Conservation (phyloP, 2,113 vertebrate species). For the Oncorhynchus masou region DNA sequence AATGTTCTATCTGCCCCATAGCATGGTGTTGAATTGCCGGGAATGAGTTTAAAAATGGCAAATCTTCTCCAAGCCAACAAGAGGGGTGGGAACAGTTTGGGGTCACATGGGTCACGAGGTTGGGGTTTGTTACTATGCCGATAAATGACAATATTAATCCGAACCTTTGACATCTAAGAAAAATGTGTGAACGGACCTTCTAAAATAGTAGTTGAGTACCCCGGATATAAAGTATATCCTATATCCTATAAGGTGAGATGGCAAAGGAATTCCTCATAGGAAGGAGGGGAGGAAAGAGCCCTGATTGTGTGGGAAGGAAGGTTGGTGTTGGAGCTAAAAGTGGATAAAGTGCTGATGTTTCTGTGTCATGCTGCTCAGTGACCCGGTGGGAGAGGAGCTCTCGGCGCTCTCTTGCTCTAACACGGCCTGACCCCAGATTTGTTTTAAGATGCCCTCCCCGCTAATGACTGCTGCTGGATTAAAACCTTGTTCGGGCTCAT, state of each 20-base stretch:
- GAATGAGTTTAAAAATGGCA: no score
- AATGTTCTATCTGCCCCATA: no score
- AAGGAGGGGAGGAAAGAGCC: not conserved
- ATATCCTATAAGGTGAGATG: not conserved
- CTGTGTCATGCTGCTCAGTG: slow-evolving; percentile 47
- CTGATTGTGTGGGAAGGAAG: not conserved
- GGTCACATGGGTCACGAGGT: no score
- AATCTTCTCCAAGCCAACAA: no score
- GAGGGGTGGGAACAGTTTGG: no score
- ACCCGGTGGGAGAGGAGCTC: slow-evolving; percentile 42
- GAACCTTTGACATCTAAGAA: no score
- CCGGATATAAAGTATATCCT: not conserved
- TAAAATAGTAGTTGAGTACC: no score
- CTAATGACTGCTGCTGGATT: slow-evolving; percentile 61
- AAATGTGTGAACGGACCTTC: no score
- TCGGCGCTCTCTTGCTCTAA: slow-evolving; percentile 28
- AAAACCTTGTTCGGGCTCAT: slow-evolving; percentile 76
- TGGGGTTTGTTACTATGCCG: no score
- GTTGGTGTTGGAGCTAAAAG: not conserved
- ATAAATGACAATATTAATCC: no score
- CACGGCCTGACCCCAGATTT: slow-evolving; percentile 60
- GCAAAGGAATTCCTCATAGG: not conserved
- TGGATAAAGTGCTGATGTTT: slow-evolving; percentile 28
- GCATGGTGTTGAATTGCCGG: no score
- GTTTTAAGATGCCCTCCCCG: slow-evolving; percentile 66